These are phyloP conservation scores for Tragelaphus imberbis DNA, from an alignment of 2,113 vertebrate genomes.

Conservation along the genomic window DNA sequence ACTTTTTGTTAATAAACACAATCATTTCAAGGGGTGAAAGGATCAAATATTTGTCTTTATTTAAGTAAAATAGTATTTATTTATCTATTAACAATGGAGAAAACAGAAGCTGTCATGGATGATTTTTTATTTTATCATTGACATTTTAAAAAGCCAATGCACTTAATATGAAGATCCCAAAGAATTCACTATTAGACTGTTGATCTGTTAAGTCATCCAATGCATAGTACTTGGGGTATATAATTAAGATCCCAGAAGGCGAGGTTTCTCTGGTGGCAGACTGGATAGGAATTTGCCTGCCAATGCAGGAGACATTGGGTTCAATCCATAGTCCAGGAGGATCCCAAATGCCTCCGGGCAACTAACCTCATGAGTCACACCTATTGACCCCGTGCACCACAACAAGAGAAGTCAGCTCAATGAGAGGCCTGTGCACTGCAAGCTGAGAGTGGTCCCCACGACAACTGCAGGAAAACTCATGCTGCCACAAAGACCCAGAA, in stretches of 20 bases:
- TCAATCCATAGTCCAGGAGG: neutral
- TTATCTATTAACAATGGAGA: neutral
- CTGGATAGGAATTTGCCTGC: neutral
- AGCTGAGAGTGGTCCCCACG: neutral
- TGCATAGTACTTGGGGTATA: neutral
- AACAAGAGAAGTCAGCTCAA: neutral
- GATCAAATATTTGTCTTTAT: neutral
- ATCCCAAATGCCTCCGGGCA: neutral
- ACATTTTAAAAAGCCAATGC: neutral
- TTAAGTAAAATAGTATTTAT: neutral
- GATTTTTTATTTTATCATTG: neutral
- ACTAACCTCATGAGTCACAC: neutral
- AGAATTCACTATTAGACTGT: neutral
- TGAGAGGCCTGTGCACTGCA: neutral
- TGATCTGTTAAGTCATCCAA: neutral
- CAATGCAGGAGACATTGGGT: neutral
- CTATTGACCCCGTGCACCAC: fast-evolving
- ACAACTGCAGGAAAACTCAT: neutral
- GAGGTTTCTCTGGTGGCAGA: neutral
- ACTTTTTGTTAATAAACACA: neutral
- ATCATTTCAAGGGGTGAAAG: neutral
- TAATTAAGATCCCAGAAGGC: neutral
- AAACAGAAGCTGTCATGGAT: neutral
- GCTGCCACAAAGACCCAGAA: neutral
- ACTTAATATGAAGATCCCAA: neutral